Base-by-base conservation (phyloP, 2,113 vertebrate species). In the Genyomyrus donnyi region DNA sequence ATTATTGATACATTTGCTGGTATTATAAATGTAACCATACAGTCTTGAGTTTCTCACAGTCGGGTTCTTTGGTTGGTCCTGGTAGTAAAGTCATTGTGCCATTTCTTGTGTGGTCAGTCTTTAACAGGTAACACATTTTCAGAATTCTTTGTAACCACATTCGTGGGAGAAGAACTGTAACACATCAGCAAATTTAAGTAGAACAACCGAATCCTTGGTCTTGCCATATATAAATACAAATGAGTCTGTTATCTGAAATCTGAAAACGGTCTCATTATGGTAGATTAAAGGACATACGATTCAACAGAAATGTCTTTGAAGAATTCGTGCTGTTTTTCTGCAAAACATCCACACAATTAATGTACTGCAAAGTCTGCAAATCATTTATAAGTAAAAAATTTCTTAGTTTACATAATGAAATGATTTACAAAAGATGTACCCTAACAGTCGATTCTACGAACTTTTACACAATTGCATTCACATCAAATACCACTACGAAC, bases 271-370 rank as follows among this genome's bases (percentile, higher is more conserved):
- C 66, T 5, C 62, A 66, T 66, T 52, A 50, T 48, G 85, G 85
- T 27, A 27, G 50, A 53, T 53, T 31, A 87, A 87, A 87, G 85
- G 46, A n/a, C 84, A 50, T 0, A 85, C 3, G 45, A 53, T 87
- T 87, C 85, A 87, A 87, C 15, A 56, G 85, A 85, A 31, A n/a
- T 49, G 50, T 87, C 49, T 35, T 31, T 56, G 49, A 56, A 87
- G 85, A 31, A 56, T 35, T 53, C 50, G 1, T 17, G n/a, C 50
- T 50, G 21, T 87, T 87, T 50, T 87, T 87, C 49, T 87, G 31
- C 48, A 87, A 35, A 17, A n/a, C 85, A 21, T 53, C n/a, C 50
- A 87, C 24, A 53, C 27, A 85, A 85, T 85, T 48, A 9, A 53
- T 52, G 48, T 56, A 27, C 50, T 52, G 4, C 24, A 50, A 87